Evolutionary conservation across 2,888 invertebrate genomes (phyloP).

Genomic region (Xestia c-nigrum): DNA sequence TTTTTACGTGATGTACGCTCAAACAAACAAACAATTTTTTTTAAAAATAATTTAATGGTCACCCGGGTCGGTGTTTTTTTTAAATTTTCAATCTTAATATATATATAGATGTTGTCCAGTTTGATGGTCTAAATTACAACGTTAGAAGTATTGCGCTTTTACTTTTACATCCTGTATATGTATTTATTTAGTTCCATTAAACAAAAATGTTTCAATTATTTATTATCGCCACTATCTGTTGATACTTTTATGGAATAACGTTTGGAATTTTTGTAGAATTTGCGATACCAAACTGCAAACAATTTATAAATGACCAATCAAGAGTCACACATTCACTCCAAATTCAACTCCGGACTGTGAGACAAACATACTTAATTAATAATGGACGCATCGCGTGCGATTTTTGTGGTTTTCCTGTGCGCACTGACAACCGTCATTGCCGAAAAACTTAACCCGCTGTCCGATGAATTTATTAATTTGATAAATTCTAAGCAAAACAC

Average conservation of each 20-base stretch:
- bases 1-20: no score
- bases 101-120: not conserved
- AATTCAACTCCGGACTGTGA: not conserved
- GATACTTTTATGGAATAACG: not conserved
- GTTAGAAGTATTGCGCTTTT: not conserved
- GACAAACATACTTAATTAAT: not conserved
- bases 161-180: no score
- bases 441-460: conserved; percentile 20
- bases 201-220: not conserved
- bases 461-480: conserved; percentile 37
- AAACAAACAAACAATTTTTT: no score
- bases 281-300: conserved; percentile 6
- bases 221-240: not conserved
- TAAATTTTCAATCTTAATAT: no score
- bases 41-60: no score
- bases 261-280: conserved; percentile 10
- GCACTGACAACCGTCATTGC: not conserved
- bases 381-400: conserved; percentile 8
- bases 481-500: conserved; percentile 35
- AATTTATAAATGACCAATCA: conserved; percentile 12
- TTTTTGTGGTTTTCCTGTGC: conserved; percentile 10
- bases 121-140: not conserved
- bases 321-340: not conserved
- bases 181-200: not conserved
- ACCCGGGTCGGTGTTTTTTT: no score